Evolutionary conservation across 2,797 vertebrate species (phyloP), one percentile per base, ranked within the genome.

Genomic region (Sebastes taczanowskii): DNA sequence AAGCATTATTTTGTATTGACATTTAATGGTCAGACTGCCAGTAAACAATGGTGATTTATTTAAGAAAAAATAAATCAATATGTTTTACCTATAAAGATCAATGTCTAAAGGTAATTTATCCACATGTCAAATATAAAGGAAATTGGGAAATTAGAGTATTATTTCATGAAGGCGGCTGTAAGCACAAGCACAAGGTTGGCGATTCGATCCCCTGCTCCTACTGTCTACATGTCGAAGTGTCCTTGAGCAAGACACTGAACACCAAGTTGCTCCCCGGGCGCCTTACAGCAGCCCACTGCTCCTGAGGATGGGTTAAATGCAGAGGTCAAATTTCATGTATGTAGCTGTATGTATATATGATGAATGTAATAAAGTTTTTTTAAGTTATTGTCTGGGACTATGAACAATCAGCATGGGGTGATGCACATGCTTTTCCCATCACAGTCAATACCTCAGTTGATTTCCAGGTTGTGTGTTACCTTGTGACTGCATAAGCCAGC

Each of bases 401-500:
- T 46, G 55, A 78, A 74, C 30, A 59, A 32, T 62, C 35, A 76
- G 46, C 22, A 62, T 16, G 20, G n/a, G 7, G 56, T 58, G 25
- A 80, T 25, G 14, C 32, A 49, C 29, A 38, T 35, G 9, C 27
- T 22, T 72, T 70, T 7, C 46, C 23, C 23, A 71, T 74, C 55
- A 63, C 38, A 53, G 18, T 58, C 42, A 61, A 20, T 35, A 23
- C 56, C 29, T 59, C 29, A 18, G 66, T 78, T 79, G 23, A 82
- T 69, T 71, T 66, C 63, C 77, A 78, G 79, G 74, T 78, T 42
- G 66, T 84, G 74, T 71, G 2, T 86, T 79, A 82, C 80, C 69
- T 84, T 78, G 67, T 81, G 77, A 86, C 69, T 66, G 71, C 77
- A 63, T 64, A 74, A 86, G 80, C 77, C 74, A 74, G 90, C 87